Percentiles rank a stretch among this genome's conserved stretches.
Conservation (phyloP, 2,113 vertebrate species). For the Xenus cinereus region DNA sequence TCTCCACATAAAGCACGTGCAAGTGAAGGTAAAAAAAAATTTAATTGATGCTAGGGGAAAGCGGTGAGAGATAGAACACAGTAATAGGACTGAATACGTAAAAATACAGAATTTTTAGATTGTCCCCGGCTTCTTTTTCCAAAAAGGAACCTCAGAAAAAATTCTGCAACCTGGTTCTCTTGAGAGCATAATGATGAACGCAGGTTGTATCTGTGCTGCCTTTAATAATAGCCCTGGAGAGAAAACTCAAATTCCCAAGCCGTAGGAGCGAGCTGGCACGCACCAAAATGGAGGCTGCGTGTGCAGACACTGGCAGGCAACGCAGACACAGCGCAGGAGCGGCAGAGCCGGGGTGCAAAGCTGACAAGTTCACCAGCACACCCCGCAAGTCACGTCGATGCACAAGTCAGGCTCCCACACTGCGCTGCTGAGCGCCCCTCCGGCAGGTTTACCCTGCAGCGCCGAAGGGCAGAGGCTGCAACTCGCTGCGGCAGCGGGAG, state of each 20-base stretch:
- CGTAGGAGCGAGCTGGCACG: background rate
- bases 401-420: fast-evolving
- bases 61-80: background rate
- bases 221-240: background rate
- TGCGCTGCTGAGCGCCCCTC: background rate
- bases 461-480: background rate
- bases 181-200: background rate
- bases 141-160: background rate
- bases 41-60: background rate
- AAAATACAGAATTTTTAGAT: background rate
- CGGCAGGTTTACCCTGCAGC: background rate
- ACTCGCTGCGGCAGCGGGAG: background rate
- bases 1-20: background rate
- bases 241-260: background rate
- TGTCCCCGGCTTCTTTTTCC: background rate
- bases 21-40: background rate
- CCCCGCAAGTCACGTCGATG: fast-evolving
- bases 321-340: background rate
- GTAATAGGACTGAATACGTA: background rate
- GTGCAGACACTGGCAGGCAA: background rate
- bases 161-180: background rate
- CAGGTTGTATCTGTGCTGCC: background rate
- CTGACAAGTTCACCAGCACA: background rate
- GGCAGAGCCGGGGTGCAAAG: background rate
- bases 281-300: background rate